Base-by-base conservation (phyloP, 2,797 vertebrate species). In the Peromyscus aztecus region DNA sequence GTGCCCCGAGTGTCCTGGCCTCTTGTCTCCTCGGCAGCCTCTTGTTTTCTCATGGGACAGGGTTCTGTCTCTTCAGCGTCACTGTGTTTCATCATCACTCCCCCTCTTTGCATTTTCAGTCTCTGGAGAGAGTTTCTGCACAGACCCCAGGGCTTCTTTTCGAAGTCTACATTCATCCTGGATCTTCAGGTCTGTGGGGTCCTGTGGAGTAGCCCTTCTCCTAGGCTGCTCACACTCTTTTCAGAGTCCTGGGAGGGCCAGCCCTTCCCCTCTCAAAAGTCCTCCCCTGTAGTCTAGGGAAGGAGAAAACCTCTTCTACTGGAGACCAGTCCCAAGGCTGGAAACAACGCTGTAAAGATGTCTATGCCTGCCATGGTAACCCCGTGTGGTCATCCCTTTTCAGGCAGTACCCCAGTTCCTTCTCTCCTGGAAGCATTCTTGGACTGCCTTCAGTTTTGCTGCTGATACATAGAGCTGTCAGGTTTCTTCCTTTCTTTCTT, bases 11-110 rank as follows among this genome's bases (percentile, higher is more conserved):
- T 65, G n/a, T 29, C 78, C 37, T 0, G 0, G 40, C 78, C 65
- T 94, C 69, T 16, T 3, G 1, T 73, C 80, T 88, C 82, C 89
- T 93, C 14, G 90, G 46, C 63, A 57, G 37, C 80, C 78, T 93
- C 63, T 46, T 89, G 19, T 67, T 67, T 80, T 76, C 95, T 78
- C 2, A 11, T 67, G 78, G 75, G 77, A 43, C 12, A 85, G 75
- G 52, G 37, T 34, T 57, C 9, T 2, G 10, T 31, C 52, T 93
- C 34, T 43, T 92, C 4, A 4, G 27, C 19, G 0, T 49, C 40
- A 29, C 69, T 31, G 43, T 16, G 27, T 91, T 90, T 96, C 96
- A 69, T 93, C 89, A 91, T 52, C 13, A 12, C 63, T 27, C 88
- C 85, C 88, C 55, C 84, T 92, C 31, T 52, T 84, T 61, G 29